Conservation (phyloP, 2,888 invertebrate species). For the Pyrochroa serraticornis region DNA sequence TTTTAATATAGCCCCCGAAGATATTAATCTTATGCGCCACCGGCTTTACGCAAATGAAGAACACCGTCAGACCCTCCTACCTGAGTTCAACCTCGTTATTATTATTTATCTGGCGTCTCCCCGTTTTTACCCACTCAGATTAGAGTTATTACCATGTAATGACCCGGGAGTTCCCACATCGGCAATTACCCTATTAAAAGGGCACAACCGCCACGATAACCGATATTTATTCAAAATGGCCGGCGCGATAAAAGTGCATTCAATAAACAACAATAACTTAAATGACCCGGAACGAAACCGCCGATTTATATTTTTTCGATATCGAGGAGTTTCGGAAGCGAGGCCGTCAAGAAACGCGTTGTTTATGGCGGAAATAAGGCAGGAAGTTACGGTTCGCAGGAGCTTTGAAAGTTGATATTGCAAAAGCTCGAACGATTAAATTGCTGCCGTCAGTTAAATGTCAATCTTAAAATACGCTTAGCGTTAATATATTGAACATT, state of each 20-base stretch:
- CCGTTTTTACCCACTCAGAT: too few species aligned
- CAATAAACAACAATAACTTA: too few species aligned
- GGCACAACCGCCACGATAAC: too few species aligned
- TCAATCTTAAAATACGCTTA: constrained; percentile 4
- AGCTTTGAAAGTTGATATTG: not conserved
- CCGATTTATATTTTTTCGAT: too few species aligned
- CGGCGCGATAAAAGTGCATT: too few species aligned
- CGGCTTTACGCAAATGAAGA: constrained; percentile 17
- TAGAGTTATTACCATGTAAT: too few species aligned
- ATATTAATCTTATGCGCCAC: constrained; percentile 40
- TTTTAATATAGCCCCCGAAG: constrained; percentile 43
- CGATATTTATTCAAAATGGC: too few species aligned
- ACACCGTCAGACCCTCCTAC: not conserved
- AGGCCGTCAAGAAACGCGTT: not conserved
- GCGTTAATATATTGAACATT: constrained; percentile 12
- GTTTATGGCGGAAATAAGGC: not conserved
- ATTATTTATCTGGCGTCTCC: not conserved
- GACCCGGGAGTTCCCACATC: too few species aligned
- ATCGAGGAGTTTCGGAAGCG: too few species aligned
- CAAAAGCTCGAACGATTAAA: too few species aligned
- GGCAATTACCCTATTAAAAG: too few species aligned
- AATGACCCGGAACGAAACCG: too few species aligned
- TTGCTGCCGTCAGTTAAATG: not conserved
- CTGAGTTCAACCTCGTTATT: constrained; percentile 8
- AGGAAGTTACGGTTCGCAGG: not conserved